phyloP scores from a whole-genome alignment of 1,140 invertebrate species.

The Microplitis mediator region DNA sequence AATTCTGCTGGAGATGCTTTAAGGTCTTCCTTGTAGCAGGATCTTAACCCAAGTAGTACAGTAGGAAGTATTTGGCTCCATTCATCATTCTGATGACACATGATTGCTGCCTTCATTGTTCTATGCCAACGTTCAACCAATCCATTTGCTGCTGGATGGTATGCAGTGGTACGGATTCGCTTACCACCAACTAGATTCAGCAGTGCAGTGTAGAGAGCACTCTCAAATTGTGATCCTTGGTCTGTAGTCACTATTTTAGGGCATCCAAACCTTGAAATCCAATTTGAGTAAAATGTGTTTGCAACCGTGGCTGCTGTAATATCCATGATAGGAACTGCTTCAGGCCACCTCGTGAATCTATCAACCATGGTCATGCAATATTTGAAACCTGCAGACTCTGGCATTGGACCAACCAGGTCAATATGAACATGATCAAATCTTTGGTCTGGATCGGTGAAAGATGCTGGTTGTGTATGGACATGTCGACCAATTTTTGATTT shows the following conservation, averaged over 20 bases:
- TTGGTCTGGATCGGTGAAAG: constrained; percentile 9
- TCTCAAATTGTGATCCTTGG: constrained; percentile 35
- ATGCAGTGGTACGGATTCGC: too few species aligned
- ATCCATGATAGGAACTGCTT: constrained; percentile 42
- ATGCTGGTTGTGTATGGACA: neutral
- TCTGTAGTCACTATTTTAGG: constrained; percentile 44
- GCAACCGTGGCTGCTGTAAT: constrained; percentile 38
- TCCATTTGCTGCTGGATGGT: too few species aligned
- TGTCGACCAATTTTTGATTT: constrained; percentile 40
- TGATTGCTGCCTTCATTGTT: too few species aligned
- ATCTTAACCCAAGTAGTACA: too few species aligned
- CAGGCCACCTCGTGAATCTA: constrained; percentile 57
- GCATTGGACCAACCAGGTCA: constrained; percentile 61
- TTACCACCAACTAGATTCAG: too few species aligned
- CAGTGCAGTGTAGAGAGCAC: constrained; percentile 23
- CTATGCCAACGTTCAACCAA: too few species aligned
- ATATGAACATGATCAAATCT: constrained; percentile 59
- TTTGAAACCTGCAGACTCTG: constrained; percentile 38
- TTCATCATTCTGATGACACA: too few species aligned
- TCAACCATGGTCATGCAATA: constrained; percentile 59
- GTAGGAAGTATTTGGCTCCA: too few species aligned
- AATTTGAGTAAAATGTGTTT: constrained; percentile 36
- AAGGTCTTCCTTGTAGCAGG: too few species aligned
- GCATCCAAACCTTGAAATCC: constrained; percentile 43
- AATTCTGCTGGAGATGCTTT: too few species aligned